phyloP scores from a whole-genome alignment of 2,797 vertebrate species.

The Acanthurus leucopareius region DNA sequence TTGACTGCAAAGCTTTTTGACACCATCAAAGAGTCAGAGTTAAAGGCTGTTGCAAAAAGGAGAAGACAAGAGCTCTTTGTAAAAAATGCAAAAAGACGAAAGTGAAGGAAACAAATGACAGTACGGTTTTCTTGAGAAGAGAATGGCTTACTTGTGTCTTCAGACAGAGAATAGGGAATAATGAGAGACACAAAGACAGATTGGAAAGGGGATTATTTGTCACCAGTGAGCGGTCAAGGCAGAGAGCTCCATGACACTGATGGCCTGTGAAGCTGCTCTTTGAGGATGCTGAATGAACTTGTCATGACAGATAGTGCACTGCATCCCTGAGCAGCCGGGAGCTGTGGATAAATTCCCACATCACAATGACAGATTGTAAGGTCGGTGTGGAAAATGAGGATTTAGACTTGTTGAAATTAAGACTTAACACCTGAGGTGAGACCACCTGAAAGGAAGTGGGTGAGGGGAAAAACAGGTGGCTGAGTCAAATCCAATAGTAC shows the following conservation, averaged over 20 bases:
- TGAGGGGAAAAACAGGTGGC: background rate
- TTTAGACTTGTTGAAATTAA: constrained; percentile 6
- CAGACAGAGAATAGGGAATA: constrained; percentile 48
- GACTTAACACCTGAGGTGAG: background rate
- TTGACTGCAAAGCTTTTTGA: constrained; percentile 24
- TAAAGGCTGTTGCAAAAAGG: constrained; percentile 30
- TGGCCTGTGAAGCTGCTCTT: constrained; percentile 73
- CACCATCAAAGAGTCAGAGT: constrained; percentile 31
- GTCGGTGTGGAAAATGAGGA: background rate
- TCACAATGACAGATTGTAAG: background rate
- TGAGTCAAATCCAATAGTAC: background rate
- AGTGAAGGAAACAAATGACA: constrained; percentile 26
- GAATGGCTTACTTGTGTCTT: constrained; percentile 2
- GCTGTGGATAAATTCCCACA: constrained; percentile 18
- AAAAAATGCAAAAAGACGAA: constrained; percentile 19
- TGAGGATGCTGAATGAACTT: constrained; percentile 65
- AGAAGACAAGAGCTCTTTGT: constrained; percentile 38
- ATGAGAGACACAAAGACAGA: constrained; percentile 34
- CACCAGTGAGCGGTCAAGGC: constrained; percentile 60
- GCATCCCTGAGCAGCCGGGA: constrained; percentile 26
- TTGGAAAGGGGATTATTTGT: constrained; percentile 55
- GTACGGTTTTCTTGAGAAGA: constrained; percentile 22
- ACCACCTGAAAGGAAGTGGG: background rate
- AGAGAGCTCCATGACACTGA: constrained; percentile 68
- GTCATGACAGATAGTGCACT: constrained; percentile 40